Base-by-base conservation (phyloP, 2,797 vertebrate species). In the Xenentodon cancila region DNA sequence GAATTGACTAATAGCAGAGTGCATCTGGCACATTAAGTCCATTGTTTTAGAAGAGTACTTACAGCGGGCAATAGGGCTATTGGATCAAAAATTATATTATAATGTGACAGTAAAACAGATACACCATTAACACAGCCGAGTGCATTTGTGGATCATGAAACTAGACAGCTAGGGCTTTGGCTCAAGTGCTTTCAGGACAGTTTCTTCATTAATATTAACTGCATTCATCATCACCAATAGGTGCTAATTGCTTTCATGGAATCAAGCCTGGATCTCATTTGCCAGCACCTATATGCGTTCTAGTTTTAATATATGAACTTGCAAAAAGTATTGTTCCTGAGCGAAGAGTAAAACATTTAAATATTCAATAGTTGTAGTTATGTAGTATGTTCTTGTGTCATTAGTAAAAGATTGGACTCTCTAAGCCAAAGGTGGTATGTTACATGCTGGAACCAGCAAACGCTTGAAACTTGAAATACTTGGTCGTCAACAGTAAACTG, bases 231-330 rank as follows among this genome's bases (percentile, higher is more conserved):
- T 66, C 71, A 64, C 70, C 81, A 76, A 59, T 50, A 64, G 52
- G 66, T 82, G 63, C 70, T 78, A 86, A 86, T 77, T 65, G 68
- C 74, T 79, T 86, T 68, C 59, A 63, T 73, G 50, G 76, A 79
- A 80, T 72, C 73, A 42, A 53, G 73, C 65, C 57, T 63, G 51
- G 71, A 80, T 86, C 60, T 80, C 66, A 68, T 73, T 68, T 80
- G 53, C 56, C 71, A 76, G 74, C 80, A 75, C 68, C 49, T n/a
- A 6, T 30, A 27, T 49, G 52, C 56, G 22, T 48, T 68, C 27
- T 57, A 64, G 42, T 30, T 9, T 25, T 53, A 47, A 5, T 37
- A 22, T 37, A 22, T 30, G 22, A 47, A 19, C 11, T 53, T 66
- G 47, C 27, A 17, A 19, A 25, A 67, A 67, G 20, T n/a, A 49